Conservation (phyloP, 64 coral and sea anemone genomes). For the Pachyseris speciosa region DNA sequence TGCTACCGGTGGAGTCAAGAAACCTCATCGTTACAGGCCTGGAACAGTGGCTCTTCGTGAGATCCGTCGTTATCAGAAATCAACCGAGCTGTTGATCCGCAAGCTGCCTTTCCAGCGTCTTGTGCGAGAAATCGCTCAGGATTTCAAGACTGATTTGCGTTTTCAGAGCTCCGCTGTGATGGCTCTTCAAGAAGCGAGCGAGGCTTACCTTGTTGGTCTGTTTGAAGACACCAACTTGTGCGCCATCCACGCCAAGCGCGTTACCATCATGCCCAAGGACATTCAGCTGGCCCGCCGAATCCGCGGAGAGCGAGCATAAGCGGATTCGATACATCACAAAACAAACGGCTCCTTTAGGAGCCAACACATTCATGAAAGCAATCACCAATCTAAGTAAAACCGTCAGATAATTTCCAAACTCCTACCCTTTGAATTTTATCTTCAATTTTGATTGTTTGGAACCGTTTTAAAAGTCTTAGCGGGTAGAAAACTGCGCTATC, state of each 20-base stretch:
- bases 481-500: no score
- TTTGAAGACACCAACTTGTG: slow-evolving; percentile 99
- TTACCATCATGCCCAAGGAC: slow-evolving; percentile 96
- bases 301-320: slow-evolving; percentile 72
- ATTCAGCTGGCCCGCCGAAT: slow-evolving; percentile 90
- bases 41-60: slow-evolving; percentile 96
- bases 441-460: no score
- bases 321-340: not conserved
- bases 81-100: slow-evolving; percentile 90
- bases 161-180: slow-evolving; percentile 92
- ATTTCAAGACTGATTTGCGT: slow-evolving; percentile 91
- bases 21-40: slow-evolving; percentile 94
- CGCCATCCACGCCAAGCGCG: slow-evolving; percentile 97
- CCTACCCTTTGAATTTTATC: no score
- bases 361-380: no score
- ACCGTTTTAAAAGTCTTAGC: no score
- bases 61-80: slow-evolving; percentile 96
- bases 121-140: slow-evolving; percentile 92
- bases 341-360: slow-evolving; percentile 68
- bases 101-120: slow-evolving; percentile 94
- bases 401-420: no score
- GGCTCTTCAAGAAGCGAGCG: slow-evolving; percentile 91
- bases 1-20: slow-evolving; percentile 81
- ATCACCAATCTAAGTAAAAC: no score
- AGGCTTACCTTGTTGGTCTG: slow-evolving; percentile 92